Evolutionary conservation across 2,888 invertebrate species (phyloP), one percentile per base, ranked within the genome.

Genomic region (Zaprionus bogoriensis): DNA sequence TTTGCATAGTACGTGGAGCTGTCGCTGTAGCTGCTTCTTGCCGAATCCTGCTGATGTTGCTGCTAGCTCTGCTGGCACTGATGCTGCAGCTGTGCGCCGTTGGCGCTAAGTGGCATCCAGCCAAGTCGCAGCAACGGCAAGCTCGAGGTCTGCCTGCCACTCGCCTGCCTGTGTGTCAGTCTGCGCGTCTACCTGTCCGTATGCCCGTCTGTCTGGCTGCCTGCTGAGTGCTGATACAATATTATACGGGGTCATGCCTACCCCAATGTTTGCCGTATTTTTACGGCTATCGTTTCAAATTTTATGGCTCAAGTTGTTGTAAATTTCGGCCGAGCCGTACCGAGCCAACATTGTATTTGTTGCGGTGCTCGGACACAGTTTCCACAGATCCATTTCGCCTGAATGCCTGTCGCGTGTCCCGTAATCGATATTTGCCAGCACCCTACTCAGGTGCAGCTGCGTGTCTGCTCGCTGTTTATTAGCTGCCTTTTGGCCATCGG

Each of bases 231-330:
- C 55, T 67, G 71, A 57, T 67, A n/a, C n/a, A n/a, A n/a, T n/a
- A 58, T 67, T 64, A 46, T 62, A 50, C 57, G 47, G 36, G 41
- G 22, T 28, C 39, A 25, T 41, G 60, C 69, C 65, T 46, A 57
- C 5, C 47, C 44, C 55, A 61, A 59, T 32, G 47, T 61, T 66
- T 66, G 53, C 59, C 51, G 59, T 45, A 39, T 57, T 65, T 73
- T 75, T 70, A 81, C 66, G 67, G 74, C 72, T 65, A 76, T 67
- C 78, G 78, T 66, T 83, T 83, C 67, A 74, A 85, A 72, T 80
- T 82, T 85, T 78, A 85, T 83, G 76, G 69, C 72, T 74, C 44
- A 68, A 74, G 74, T 71, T 83, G 77, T 61, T 77, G 67, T 67
- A 74, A 72, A 80, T 76, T 70, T 67, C 67, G 66, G 62, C 67